Evolutionary conservation across 2,113 vertebrate genomes (phyloP).

Genomic region (Pterocles burchelli): DNA sequence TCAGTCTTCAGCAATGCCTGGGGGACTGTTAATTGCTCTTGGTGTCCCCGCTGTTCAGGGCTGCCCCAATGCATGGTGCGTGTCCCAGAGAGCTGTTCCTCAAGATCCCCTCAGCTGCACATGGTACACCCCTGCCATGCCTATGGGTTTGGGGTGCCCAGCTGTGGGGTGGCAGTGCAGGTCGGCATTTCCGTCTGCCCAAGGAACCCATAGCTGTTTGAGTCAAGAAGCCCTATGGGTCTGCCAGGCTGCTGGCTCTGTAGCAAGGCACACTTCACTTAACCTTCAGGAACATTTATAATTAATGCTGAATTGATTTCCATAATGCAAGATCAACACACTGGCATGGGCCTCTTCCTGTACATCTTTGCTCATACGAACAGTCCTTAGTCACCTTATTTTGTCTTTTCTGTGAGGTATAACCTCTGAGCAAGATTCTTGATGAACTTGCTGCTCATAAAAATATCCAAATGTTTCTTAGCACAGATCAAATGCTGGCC

Average conservation of each 20-base stretch:
- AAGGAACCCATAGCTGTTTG: neutral
- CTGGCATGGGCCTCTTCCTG: slow-evolving; percentile 39
- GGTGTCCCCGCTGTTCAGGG: neutral
- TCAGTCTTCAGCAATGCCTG: neutral
- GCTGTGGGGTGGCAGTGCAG: neutral
- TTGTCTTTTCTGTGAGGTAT: slow-evolving; percentile 61
- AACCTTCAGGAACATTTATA: slow-evolving; percentile 67
- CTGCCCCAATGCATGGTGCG: neutral
- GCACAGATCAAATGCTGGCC: slow-evolving; percentile 44
- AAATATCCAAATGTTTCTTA: slow-evolving; percentile 64
- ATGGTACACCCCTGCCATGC: neutral
- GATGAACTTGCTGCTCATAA: slow-evolving; percentile 62
- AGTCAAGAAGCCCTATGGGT: neutral
- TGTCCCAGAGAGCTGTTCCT: neutral
- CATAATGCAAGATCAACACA: slow-evolving; percentile 71
- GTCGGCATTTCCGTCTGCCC: neutral
- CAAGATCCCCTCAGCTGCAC: neutral
- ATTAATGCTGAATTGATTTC: slow-evolving; percentile 71
- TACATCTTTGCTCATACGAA: slow-evolving; percentile 51
- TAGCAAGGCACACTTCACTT: slow-evolving; percentile 47
- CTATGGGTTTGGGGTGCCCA: rapidly evolving
- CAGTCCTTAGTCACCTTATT: slow-evolving; percentile 64
- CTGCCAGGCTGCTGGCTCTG: neutral
- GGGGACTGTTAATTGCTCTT: neutral
- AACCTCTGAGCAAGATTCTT: slow-evolving; percentile 57